phyloP scores from a whole-genome alignment of 2,113 vertebrate genomes.

The Mobula hypostoma region DNA sequence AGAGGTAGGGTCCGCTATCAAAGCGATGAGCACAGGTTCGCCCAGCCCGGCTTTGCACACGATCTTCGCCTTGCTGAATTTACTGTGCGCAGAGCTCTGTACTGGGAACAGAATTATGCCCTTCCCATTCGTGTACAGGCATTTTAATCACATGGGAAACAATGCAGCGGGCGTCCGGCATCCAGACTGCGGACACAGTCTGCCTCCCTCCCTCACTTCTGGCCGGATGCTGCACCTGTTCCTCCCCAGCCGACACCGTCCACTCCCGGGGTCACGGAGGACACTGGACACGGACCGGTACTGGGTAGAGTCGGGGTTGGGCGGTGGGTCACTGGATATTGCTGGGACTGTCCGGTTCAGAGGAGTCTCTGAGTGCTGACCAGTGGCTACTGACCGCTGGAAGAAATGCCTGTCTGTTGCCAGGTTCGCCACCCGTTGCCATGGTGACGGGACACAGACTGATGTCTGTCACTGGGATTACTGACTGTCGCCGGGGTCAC shows the following conservation, averaged over 20 bases:
- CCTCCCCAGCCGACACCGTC: no score
- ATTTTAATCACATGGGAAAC: background rate
- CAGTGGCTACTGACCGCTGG: no score
- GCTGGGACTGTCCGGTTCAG: background rate
- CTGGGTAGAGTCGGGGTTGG: no score
- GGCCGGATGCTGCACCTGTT: background rate
- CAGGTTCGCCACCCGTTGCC: background rate
- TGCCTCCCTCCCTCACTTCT: background rate
- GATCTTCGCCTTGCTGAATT: background rate
- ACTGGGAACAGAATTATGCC: background rate
- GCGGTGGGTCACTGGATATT: background rate
- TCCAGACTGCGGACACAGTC: no score
- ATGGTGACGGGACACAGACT: background rate
- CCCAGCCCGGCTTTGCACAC: background rate
- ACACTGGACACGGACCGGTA: no score
- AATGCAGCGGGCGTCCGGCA: background rate
- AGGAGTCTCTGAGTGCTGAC: no score
- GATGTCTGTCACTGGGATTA: background rate
- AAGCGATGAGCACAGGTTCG: background rate
- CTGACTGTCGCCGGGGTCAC: background rate
- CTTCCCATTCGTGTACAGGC: background rate
- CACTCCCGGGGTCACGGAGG: no score
- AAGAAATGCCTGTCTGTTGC: background rate
- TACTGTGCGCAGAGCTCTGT: background rate
- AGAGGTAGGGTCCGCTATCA: background rate